Evolutionary conservation across 53 echinoderm and acorn worm genomes (phyloP).

Genomic region (Echinometra lucunter): DNA sequence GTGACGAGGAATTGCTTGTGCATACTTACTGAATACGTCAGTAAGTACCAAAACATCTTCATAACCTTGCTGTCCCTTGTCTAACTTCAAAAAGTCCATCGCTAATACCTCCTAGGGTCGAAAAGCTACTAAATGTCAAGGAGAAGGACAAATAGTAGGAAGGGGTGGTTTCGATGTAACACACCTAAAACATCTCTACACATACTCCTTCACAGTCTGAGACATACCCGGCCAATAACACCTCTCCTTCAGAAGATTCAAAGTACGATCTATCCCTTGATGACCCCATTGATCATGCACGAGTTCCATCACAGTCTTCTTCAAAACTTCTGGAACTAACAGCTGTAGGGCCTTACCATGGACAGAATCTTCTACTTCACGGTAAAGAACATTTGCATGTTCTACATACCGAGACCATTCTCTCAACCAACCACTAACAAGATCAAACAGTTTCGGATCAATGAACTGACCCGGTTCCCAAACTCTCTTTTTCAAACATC

Average conservation of each 20-base stretch:
- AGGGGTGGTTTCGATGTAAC: conserved; percentile 22
- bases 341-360: conserved; percentile 54
- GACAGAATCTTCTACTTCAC: conserved; percentile 42
- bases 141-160: conserved; percentile 53
- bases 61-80: conserved; percentile 30
- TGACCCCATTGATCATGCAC: conserved; percentile 73
- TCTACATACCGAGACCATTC: conserved; percentile 42
- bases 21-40: neutral
- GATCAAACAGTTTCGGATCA: neutral
- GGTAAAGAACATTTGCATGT: conserved; percentile 43
- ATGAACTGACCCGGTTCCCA: conserved; percentile 71
- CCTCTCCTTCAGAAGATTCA: conserved; percentile 39
- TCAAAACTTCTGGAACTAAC: conserved; percentile 58
- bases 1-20: neutral
- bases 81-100: conserved; percentile 66
- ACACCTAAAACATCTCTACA: conserved; percentile 71
- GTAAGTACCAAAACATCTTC: neutral
- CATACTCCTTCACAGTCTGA: conserved; percentile 38
- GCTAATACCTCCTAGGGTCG: conserved; percentile 53
- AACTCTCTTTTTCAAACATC: conserved; percentile 40
- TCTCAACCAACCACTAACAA: conserved; percentile 56
- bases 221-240: conserved; percentile 70
- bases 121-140: conserved; percentile 56
- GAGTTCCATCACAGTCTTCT: conserved; percentile 45
- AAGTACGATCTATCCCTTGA: conserved; percentile 69